Evolutionary conservation across 2,888 invertebrate genomes (phyloP).

Genomic region (Pseudoips prasinana): DNA sequence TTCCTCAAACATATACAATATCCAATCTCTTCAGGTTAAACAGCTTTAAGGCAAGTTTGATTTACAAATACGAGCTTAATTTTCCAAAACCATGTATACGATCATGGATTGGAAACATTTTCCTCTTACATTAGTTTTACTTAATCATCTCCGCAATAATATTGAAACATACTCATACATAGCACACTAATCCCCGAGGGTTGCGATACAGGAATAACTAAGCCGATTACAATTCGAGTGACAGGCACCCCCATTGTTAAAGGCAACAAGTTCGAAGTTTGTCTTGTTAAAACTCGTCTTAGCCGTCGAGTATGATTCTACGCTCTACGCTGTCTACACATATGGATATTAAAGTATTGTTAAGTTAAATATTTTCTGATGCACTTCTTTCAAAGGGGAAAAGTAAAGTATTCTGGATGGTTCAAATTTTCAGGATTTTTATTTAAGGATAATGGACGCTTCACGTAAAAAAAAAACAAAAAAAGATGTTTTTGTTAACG

Average conservation of each 20-base stretch:
- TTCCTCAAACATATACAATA: no score
- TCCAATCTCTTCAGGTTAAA: no score
- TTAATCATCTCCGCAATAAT: slow-evolving; percentile 1
- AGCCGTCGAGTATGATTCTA: slow-evolving; percentile 35
- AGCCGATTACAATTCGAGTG: slow-evolving; percentile 59
- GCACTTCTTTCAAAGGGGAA: neutral
- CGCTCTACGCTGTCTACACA: slow-evolving; percentile 38
- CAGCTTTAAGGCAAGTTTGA: no score
- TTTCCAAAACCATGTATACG: no score
- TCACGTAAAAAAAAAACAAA: no score
- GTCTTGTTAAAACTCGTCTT: slow-evolving; percentile 58
- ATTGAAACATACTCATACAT: slow-evolving; percentile 8
- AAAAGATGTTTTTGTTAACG: no score
- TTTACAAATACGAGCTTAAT: no score
- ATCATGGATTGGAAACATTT: no score
- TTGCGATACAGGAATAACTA: slow-evolving; percentile 47
- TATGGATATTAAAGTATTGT: slow-evolving; percentile 35
- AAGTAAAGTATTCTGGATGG: neutral
- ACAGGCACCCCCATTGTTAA: slow-evolving; percentile 51
- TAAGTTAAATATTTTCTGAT: slow-evolving; percentile 17
- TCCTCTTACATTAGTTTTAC: no score
- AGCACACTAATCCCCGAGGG: slow-evolving; percentile 36
- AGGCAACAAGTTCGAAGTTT: slow-evolving; percentile 53
- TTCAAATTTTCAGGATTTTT: no score
- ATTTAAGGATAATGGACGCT: no score